Evolutionary conservation across 1,140 invertebrate genomes (phyloP), one percentile per base, ranked within the genome.

Genomic region (Vanessa tameamea): DNA sequence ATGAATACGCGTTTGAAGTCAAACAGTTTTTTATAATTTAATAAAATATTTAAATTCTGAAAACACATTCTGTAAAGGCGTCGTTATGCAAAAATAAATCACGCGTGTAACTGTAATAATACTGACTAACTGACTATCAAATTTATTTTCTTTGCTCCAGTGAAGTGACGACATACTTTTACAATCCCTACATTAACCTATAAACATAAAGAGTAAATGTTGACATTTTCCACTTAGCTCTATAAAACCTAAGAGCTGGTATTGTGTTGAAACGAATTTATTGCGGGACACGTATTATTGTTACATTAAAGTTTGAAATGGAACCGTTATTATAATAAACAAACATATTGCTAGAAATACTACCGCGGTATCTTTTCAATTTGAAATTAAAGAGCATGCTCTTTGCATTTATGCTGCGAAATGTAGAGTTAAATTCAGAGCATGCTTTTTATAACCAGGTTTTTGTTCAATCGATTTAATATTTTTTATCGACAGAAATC

Each of bases 131-230:
- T 23, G 53, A 57, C 16, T 23, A 20, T 57, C 20, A 57, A 57
- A 57, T 57, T 57, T 61, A 61, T 37, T 61, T 8, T 14, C 57
- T 15, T 61, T 31, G 37, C 57, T 31, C 53, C 31, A 43, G 31
- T 37, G 31, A 61, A 61, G 26, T 31, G 57, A 61, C 57, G 57
- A 37, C 13, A 43, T 61, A 37, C 57, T 61, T 61, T 61, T 23
- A 61, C 57, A 61, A 31, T 61, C 57, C 15, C 15, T 13, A 61
- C 57, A 37, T 61, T 61, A 61, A 61, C 31, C 31, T 61, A 61
- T 61, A 61, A 31, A 37, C 11, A n/a, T 61, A 61, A 61, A 61
- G 57, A 37, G 57, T 61, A 7, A 61, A 61, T 57, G 55, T 57
- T 23, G 55, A 57, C 16, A 57, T 57, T 57, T 57, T 51, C 5